These are phyloP conservation scores for Anhinga anhinga DNA, from an alignment of 2,113 vertebrate genomes.

Conservation along the genomic window DNA sequence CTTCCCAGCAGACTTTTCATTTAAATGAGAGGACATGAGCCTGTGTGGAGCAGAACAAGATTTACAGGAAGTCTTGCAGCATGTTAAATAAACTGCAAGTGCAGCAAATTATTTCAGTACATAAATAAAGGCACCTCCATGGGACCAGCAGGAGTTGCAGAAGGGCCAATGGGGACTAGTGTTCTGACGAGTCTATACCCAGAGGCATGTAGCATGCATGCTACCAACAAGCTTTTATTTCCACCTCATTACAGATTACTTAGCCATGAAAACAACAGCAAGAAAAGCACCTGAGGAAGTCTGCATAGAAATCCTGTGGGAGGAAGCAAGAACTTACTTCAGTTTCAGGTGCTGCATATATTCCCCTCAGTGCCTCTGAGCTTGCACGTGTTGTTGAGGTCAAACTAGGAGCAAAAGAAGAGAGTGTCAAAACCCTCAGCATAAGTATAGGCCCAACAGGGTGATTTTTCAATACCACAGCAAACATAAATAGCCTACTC, in stretches of 20 bases:
- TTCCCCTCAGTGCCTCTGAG: slow-evolving; percentile 87
- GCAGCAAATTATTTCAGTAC: neutral
- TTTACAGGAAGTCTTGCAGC: neutral
- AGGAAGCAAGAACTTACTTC: slow-evolving; percentile 80
- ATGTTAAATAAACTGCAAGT: neutral
- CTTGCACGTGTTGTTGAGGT: slow-evolving; percentile 93
- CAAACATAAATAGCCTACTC: neutral
- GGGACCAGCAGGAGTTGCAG: neutral
- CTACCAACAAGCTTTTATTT: neutral
- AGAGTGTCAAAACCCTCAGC: neutral
- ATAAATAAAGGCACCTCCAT: neutral
- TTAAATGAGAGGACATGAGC: neutral
- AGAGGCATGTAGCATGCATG: accelerated
- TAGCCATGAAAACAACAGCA: neutral
- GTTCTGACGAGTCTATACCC: neutral
- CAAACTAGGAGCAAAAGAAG: slow-evolving; percentile 76
- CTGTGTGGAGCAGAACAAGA: neutral
- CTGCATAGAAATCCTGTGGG: neutral
- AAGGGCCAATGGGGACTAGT: neutral
- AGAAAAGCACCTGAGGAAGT: neutral
- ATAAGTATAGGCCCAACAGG: neutral
- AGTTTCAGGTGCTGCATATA: slow-evolving; percentile 82
- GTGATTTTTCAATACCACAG: neutral
- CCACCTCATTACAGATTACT: neutral
- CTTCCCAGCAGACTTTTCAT: neutral